A percentile compares a stretch with the other conserved stretches of the same genome.
Evolutionary conservation across 2,888 invertebrate species (phyloP).

Genomic region (Cepaea hortensis): DNA sequence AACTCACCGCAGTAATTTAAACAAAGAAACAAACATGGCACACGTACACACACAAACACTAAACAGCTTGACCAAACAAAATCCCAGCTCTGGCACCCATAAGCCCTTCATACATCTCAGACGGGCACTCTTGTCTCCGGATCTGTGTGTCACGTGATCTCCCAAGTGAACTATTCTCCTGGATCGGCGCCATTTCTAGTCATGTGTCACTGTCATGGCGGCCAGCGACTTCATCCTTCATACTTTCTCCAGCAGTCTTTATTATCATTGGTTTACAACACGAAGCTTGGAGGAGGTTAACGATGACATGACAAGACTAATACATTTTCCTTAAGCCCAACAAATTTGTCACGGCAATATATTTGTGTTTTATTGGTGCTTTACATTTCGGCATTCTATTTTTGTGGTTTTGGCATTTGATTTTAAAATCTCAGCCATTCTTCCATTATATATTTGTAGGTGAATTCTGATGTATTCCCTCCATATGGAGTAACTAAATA

Average conservation of each 20-base stretch:
- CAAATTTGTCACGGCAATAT: too few relatives aligned
- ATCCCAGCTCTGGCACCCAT: constrained; percentile 7
- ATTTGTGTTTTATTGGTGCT: too few relatives aligned
- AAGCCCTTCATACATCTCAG: constrained; percentile 42
- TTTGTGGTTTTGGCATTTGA: not conserved
- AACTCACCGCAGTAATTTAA: too few relatives aligned
- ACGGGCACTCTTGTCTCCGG: constrained; percentile 22
- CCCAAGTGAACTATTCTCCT: constrained; percentile 37
- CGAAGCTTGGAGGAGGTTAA: constrained; percentile 6
- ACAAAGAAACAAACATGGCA: too few relatives aligned
- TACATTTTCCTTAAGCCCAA: not conserved
- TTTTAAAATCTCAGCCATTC: not conserved
- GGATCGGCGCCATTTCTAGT: constrained; percentile 43
- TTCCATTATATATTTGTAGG: not conserved
- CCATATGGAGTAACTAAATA: too few relatives aligned
- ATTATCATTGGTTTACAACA: constrained; percentile 16
- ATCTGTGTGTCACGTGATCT: constrained; percentile 41
- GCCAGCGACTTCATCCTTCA: constrained; percentile 14
- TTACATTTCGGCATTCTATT: not conserved
- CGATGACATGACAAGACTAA: constrained; percentile 30
- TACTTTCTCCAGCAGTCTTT: constrained; percentile 1
- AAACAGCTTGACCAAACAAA: not conserved
- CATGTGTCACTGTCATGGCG: constrained; percentile 37
- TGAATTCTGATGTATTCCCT: too few relatives aligned
- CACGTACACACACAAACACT: too few relatives aligned